Evolutionary conservation across 2,888 invertebrate genomes (phyloP), one percentile per base, ranked within the genome.

Genomic region (Acronicta psi): DNA sequence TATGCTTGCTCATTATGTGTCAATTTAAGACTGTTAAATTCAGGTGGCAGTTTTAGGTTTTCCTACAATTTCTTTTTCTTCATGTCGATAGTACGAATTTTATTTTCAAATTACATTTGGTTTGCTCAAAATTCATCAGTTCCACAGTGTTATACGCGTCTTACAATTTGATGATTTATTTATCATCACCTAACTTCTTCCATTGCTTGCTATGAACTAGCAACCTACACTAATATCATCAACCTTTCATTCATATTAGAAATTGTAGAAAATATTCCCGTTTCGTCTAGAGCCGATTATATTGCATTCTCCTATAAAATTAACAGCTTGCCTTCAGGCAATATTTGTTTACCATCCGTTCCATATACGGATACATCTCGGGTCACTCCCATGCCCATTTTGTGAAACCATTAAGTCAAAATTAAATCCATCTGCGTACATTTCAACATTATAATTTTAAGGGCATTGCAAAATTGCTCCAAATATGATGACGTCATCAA

Each of bases 401-500:
- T 51, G 29, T 18, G 45, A 49, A 67, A 54, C 65, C 69, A 76
- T 64, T 65, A 76, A 67, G 54, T 62, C 54, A 73, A 69, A 76
- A 75, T 76, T 64, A 65, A 73, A 68, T 51, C 64, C 62, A 67
- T 67, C 70, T 57, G 58, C 59, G 58, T 50, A 67, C 63, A 69
- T 65, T 73, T 69, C 57, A 59, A 68, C 74, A 67, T 67, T 52
- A 71, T 69, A 75, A 74, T 77, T 77, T 69, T 56, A 57, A 74
- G 64, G 69, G 57, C 68, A 68, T 70, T 70, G 56, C 69, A 61
- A 77, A 77, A 77, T 77, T 68, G 66, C 68, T 63, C 51, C 59
- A 68, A 80, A 73, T 77, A 77, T 79, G 84, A 84, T 80, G 82
- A 69, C 76, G 69, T 82, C 84, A 85, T 87, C 85, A 86, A 79